phyloP scores from a whole-genome alignment of 2,888 invertebrate species.

The Lasius fuliginosus region DNA sequence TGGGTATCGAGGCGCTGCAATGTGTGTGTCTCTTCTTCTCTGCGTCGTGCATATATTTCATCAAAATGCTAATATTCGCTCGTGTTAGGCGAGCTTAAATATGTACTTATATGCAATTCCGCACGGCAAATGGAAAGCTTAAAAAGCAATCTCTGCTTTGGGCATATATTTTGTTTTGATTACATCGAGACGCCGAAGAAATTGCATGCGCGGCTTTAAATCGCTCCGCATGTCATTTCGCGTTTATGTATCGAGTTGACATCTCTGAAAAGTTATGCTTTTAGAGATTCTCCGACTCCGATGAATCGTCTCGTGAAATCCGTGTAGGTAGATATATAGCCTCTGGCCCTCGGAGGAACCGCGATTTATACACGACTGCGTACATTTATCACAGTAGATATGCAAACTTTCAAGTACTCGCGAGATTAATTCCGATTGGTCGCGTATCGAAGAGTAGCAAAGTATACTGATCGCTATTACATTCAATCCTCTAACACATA shows the following conservation, averaged over 20 bases:
- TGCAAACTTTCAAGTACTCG: not conserved
- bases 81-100: not conserved
- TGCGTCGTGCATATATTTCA: not conserved
- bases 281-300: not conserved
- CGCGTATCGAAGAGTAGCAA: not conserved
- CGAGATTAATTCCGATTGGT: conserved; percentile 2
- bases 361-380: conserved; percentile 10
- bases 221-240: not conserved
- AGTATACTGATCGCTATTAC: not conserved
- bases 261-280: conserved; percentile 3
- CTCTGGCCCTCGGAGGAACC: not conserved
- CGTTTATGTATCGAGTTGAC: not conserved
- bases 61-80: conserved; percentile 22
- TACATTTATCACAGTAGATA: conserved; percentile 5
- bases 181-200: not conserved
- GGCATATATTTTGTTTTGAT: conserved; percentile 23
- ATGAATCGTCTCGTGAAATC: not conserved
- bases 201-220: conserved; percentile 13
- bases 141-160: conserved; percentile 13
- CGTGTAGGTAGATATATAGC: not conserved
- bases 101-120: not conserved
- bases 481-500: not conserved
- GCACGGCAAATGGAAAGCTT: conserved; percentile 4
- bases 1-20: not conserved
- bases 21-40: not conserved